phyloP scores from a whole-genome alignment of 2,113 vertebrate species.

The Pampusana beccarii region DNA sequence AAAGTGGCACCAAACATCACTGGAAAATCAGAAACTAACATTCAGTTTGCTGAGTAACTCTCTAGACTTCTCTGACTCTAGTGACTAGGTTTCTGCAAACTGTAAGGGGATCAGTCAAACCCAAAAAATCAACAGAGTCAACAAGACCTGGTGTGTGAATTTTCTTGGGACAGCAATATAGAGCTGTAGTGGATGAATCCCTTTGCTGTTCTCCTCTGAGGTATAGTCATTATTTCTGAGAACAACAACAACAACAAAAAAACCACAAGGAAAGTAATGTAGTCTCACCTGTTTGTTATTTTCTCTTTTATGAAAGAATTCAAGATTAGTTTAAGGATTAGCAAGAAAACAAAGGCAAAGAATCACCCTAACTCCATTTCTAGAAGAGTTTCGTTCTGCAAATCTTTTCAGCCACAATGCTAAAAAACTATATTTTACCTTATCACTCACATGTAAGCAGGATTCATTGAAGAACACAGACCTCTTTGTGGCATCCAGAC shows the following conservation, averaged over 20 bases:
- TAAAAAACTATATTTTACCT: background rate
- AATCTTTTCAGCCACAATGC: background rate
- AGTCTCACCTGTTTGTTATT: background rate
- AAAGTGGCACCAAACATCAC: background rate
- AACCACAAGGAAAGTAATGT: fast-evolving
- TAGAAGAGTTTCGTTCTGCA: background rate
- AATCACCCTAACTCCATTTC: background rate
- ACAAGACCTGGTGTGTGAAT: too few relatives aligned
- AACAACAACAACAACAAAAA: too few relatives aligned
- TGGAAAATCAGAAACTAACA: background rate
- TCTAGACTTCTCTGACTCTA: background rate
- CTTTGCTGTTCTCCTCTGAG: background rate
- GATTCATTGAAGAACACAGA: background rate
- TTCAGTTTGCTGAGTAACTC: background rate
- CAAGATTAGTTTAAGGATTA: background rate
- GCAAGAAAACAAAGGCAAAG: background rate
- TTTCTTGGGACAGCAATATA: too few relatives aligned
- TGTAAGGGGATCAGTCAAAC: too few relatives aligned
- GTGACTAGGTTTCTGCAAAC: background rate
- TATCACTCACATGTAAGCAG: background rate
- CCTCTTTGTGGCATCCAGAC: background rate
- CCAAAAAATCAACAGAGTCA: too few relatives aligned
- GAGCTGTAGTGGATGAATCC: background rate
- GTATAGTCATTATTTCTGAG: background rate
- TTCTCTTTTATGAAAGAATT: background rate